Evolutionary conservation across 2,113 vertebrate genomes (phyloP), one percentile per base, ranked within the genome.

Genomic region (Nestor notabilis): DNA sequence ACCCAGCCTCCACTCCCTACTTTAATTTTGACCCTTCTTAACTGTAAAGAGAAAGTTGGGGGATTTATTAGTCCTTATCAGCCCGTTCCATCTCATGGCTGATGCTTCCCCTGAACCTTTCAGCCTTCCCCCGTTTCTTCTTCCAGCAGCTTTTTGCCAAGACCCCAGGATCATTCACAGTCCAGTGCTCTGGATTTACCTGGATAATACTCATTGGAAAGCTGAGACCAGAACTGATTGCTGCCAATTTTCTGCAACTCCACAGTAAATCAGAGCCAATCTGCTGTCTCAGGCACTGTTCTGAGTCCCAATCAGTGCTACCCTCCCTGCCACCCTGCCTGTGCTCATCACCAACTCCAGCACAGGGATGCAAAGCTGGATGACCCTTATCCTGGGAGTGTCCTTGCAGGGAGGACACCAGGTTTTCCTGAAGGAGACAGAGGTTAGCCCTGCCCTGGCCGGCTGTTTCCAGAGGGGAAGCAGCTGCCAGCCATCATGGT

Each of bases 361-460:
- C 70, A 50, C 39, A 0, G 79, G 56, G 39, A 15, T 37, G 47
- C 14, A 41, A 13, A 79, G 9, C 37, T 41, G 80, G 56, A 5
- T 1, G 7, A 61, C 13, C 27, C 17, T 71, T 6, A 4, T 8
- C 19, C 11, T 24, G 31, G 29, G n/a, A 44, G 9, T 0, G 0
- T 6, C 17, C 25, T 44, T 21, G 37, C 0, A 0, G 28, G 61
- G 16, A 5, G 1, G 4, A 1, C 8, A 0, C 23, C 0, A 1
- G 49, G 39, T 80, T 53, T 64, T 31, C 56, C 58, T 28, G 52
- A 13, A 60, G 56, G 3, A 9, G 21, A 20, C 0, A 2, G 47
- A 18, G 1, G 2, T 21, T 44, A 41, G 10, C 28, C 11, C n/a
- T 53, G 29, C 27, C 63, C 24, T 0, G 1, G 12, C 13, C 0